These are phyloP conservation scores for Eulemur rubriventer DNA, from an alignment of 2,797 vertebrate species.

Conservation along the genomic window DNA sequence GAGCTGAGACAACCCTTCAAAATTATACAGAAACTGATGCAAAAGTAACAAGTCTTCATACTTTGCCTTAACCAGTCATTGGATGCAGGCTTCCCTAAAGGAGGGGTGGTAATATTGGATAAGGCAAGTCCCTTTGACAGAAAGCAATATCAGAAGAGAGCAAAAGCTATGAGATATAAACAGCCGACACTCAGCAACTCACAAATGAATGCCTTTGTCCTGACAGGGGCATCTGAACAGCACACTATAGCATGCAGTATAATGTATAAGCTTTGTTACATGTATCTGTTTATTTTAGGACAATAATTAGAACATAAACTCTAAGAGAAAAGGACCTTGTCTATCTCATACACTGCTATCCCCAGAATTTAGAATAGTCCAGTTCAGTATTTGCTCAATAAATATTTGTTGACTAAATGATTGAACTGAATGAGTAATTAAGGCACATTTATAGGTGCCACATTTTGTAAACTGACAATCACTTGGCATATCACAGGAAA, in stretches of 20 bases:
- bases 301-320: background rate
- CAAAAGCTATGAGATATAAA: background rate
- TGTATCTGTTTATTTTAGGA: conserved; percentile 35
- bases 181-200: background rate
- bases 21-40: background rate
- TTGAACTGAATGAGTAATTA: conserved; percentile 62
- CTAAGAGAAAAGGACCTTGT: background rate
- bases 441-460: conserved; percentile 50
- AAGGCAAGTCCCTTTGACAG: background rate
- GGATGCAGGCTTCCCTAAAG: background rate
- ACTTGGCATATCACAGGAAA: conserved; percentile 13
- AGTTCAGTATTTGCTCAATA: conserved; percentile 37
- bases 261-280: background rate
- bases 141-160: background rate
- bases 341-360: background rate
- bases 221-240: background rate
- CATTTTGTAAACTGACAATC: conserved; percentile 69
- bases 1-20: background rate
- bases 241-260: background rate
- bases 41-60: background rate
- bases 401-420: conserved; percentile 56
- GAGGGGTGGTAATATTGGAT: background rate
- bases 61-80: conserved; percentile 4
- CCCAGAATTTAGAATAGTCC: conserved; percentile 16
- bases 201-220: background rate